phyloP scores from a whole-genome alignment of 2,888 invertebrate species.

The Napeogenes sylphis region DNA sequence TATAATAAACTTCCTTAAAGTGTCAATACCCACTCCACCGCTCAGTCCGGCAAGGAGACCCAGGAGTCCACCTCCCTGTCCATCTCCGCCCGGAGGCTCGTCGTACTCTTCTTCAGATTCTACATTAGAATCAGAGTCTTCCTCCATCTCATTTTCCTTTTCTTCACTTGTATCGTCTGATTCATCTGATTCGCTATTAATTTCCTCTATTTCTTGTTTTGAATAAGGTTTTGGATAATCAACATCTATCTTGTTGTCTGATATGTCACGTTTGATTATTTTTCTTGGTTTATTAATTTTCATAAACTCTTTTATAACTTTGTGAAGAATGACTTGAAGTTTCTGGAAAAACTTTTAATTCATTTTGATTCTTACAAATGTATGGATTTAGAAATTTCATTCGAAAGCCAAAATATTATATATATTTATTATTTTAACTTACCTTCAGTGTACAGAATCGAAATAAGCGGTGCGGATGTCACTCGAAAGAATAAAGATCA shows the following conservation, averaged over 20 bases:
- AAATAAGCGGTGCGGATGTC: neutral
- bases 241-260: conserved; percentile 51
- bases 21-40: conserved; percentile 56
- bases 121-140: conserved; percentile 43
- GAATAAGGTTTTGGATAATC: conserved; percentile 47
- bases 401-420: neutral
- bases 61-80: conserved; percentile 67
- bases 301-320: conserved; percentile 30
- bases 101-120: conserved; percentile 48
- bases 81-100: conserved; percentile 64
- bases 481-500: conserved; percentile 1
- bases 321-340: conserved; percentile 30
- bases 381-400: neutral
- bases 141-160: conserved; percentile 40
- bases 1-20: neutral
- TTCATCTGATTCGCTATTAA: conserved; percentile 33
- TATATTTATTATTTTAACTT: neutral
- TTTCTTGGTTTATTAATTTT: conserved; percentile 26
- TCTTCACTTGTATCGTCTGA: conserved; percentile 43
- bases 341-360: neutral
- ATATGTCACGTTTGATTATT: conserved; percentile 41
- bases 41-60: conserved; percentile 67
- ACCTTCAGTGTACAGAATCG: neutral
- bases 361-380: neutral
- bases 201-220: conserved; percentile 40